A percentile compares a stretch with the other conserved stretches of the same genome.
These are phyloP conservation scores for Callyntrura guangdongensis DNA, from an alignment of 2,888 invertebrate species.

Conservation along the genomic window DNA sequence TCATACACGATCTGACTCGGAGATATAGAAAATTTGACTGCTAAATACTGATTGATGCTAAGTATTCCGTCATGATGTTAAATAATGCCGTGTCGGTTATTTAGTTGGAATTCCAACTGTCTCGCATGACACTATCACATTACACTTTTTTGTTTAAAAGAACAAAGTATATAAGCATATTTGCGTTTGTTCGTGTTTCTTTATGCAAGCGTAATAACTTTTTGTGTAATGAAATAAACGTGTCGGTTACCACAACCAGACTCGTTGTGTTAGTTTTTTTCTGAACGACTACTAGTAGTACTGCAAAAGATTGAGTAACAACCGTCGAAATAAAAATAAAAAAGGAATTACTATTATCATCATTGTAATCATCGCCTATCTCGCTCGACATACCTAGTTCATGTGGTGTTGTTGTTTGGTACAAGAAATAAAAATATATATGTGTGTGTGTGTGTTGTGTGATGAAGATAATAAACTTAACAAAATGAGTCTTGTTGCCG, in stretches of 20 bases:
- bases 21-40: slow-evolving; percentile 35
- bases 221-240: neutral
- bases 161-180: neutral
- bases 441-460: too few relatives aligned
- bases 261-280: neutral
- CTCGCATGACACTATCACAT: slow-evolving; percentile 63
- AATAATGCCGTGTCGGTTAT: slow-evolving; percentile 23
- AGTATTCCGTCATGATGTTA: neutral
- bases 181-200: slow-evolving; percentile 10
- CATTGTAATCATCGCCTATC: slow-evolving; percentile 54
- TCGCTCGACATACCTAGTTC: neutral
- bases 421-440: neutral
- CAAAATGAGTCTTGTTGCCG: neutral
- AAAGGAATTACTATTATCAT: slow-evolving; percentile 58
- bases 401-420: slow-evolving; percentile 33
- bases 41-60: slow-evolving; percentile 15
- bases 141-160: slow-evolving; percentile 36
- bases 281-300: too few relatives aligned
- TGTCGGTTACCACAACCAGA: slow-evolving; percentile 23
- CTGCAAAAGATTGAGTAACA: slow-evolving; percentile 48
- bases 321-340: slow-evolving; percentile 25
- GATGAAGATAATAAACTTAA: slow-evolving; percentile 33
- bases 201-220: neutral
- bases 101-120: slow-evolving; percentile 63
- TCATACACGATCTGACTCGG: neutral